Evolutionary conservation across 2,888 invertebrate species (phyloP), one percentile per base, ranked within the genome.

Genomic region (Tricholauxania praeusta): DNA sequence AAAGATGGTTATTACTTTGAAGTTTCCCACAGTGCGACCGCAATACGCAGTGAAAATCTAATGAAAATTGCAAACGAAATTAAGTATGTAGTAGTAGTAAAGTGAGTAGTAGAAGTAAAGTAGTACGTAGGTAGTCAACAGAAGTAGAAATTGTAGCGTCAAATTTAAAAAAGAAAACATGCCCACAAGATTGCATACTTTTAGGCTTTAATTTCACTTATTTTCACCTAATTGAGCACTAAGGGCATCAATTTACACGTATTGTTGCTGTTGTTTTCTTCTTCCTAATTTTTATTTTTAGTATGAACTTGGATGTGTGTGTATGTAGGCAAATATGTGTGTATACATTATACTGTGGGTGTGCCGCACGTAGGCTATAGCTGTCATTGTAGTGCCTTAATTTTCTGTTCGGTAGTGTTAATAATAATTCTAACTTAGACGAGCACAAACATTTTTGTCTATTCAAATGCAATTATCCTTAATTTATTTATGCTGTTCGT

Each of bases 191-290:
- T 75, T 76, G 75, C 74, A 77, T 75, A 78, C 66, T 77, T 74
- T 64, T 67, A 72, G 76, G 73, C 68, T 71, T 72, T 62, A 62
- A 69, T 65, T 59, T 59, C 74, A 73, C 72, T 76, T 75, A 75
- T 75, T 78, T 75, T 55, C 71, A 75, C 76, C 72, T 78, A 77
- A 78, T 77, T 77, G 76, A 77, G 74, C 77, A 77, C 69, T 17
- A 49, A 75, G 73, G 76, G 69, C 76, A 72, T 67, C 63, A 66
- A 19, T 52, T 55, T 63, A 55, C 69, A 62, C 15, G 17, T 55
- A n/a, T 14, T 12, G 55, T 62, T 71, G 47, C 64, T 68, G 32
- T 48, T 19, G 65, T 65, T 12, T 22, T 39, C 71, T 17, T 51
- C 12, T 52, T 32, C n/a, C 52, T 49, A 62, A n/a, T 71, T 67